Evolutionary conservation across 2,113 vertebrate species (phyloP).

Genomic region (Anser brachyrhynchus): DNA sequence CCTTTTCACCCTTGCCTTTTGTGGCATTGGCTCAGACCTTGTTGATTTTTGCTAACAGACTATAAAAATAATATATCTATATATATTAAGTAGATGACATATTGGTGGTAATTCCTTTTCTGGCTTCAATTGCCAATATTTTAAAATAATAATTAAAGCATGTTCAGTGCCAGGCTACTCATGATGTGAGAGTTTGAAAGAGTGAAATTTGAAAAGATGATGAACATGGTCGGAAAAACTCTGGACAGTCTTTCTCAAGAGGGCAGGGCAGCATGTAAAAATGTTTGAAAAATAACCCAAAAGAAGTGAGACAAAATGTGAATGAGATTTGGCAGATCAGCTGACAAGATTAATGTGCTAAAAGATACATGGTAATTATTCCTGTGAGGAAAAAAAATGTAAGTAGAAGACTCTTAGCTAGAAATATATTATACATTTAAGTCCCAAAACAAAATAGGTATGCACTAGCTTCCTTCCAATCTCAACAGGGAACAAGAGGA

Average conservation of each 20-base stretch:
- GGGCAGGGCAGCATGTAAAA: neutral
- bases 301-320: conserved; percentile 1
- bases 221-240: neutral
- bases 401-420: neutral
- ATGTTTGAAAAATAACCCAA: neutral
- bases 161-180: neutral
- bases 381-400: neutral
- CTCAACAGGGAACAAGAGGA: neutral
- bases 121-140: neutral
- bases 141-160: conserved; percentile 25
- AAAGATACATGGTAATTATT: neutral
- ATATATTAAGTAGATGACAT: conserved; percentile 12
- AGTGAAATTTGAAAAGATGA: neutral
- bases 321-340: neutral
- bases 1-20: neutral
- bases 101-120: neutral
- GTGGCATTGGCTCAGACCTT: neutral
- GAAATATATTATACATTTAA: neutral
- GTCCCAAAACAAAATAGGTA: neutral
- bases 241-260: neutral
- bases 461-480: neutral
- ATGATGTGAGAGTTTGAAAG: neutral
- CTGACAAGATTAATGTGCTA: neutral
- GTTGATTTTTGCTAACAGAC: neutral
- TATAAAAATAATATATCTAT: conserved; percentile 25